These are phyloP conservation scores for Heteromurus nitidus DNA, from an alignment of 2,888 invertebrate species.

Conservation along the genomic window DNA sequence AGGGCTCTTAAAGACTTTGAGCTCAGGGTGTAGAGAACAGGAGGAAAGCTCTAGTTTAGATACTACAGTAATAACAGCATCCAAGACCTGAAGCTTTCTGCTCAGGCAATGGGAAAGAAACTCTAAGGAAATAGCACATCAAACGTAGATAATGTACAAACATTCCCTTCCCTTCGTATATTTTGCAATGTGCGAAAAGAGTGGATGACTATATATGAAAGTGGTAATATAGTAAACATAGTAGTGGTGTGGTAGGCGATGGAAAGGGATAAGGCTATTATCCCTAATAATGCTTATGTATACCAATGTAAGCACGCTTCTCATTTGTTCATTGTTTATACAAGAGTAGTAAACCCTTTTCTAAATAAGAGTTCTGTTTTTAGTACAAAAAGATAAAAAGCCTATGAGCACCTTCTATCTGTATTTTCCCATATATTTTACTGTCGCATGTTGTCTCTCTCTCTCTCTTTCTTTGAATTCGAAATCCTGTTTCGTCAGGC, in stretches of 20 bases:
- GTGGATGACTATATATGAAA: not conserved
- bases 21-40: no score
- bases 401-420: conserved; percentile 25
- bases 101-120: not conserved
- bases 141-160: not conserved
- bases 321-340: conserved; percentile 19
- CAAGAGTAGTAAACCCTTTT: conserved; percentile 3
- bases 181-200: not conserved
- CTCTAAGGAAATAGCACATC: not conserved
- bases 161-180: not conserved
- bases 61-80: no score
- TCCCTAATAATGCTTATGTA: conserved; percentile 25
- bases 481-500: no score
- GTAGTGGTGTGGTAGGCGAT: no score
- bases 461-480: no score
- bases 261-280: conserved; percentile 27
- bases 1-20: conserved; percentile 31
- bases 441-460: not conserved
- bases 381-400: conserved; percentile 46
- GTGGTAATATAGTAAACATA: not conserved
- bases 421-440: conserved; percentile 26
- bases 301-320: conserved; percentile 17
- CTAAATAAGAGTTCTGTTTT: conserved; percentile 16
- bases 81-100: no score
- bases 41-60: no score